Evolutionary conservation across 1,140 invertebrate species (phyloP).

Genomic region (Frieseomelitta varia): DNA sequence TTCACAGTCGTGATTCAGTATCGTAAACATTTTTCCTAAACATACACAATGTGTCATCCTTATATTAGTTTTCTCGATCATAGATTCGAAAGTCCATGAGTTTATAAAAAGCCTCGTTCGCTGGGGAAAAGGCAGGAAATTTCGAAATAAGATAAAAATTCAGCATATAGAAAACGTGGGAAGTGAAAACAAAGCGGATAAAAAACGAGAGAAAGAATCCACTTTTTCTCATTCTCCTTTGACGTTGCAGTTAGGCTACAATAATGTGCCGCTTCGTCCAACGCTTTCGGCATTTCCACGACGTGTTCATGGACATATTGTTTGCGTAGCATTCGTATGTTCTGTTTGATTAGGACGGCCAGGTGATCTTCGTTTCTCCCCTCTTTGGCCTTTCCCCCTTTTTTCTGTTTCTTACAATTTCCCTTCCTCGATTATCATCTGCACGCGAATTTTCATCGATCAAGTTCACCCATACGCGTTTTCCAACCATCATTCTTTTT

Average conservation of each 20-base stretch:
- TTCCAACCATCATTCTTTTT: neutral
- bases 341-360: constrained; percentile 80
- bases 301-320: constrained; percentile 63
- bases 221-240: constrained; percentile 32
- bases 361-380: constrained; percentile 71
- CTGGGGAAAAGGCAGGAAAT: neutral
- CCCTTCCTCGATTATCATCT: constrained; percentile 57
- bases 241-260: constrained; percentile 46
- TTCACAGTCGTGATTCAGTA: neutral
- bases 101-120: neutral
- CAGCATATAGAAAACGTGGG: constrained; percentile 58
- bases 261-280: constrained; percentile 45
- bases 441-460: constrained; percentile 48
- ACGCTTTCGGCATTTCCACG: constrained; percentile 67
- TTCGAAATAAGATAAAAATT: neutral
- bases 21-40: neutral
- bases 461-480: neutral
- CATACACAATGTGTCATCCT: neutral
- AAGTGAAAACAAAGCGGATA: constrained; percentile 64
- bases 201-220: neutral
- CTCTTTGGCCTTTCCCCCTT: constrained; percentile 50
- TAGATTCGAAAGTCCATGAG: neutral
- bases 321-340: constrained; percentile 73
- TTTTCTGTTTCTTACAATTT: constrained; percentile 59
- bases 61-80: neutral